Evolutionary conservation across 2,113 vertebrate genomes (phyloP).

Genomic region (Austrofundulus limnaeus): DNA sequence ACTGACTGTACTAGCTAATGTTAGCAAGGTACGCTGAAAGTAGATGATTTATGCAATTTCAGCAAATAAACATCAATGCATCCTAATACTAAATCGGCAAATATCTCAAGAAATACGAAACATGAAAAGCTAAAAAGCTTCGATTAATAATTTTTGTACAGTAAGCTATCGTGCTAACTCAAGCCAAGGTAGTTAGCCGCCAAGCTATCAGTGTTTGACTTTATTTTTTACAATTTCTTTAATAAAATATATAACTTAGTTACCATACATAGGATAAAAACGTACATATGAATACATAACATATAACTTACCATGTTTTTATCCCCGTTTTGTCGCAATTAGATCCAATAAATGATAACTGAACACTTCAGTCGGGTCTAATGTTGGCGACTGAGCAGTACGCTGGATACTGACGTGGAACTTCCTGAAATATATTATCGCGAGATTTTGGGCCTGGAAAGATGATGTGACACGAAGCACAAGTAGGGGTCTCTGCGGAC

Average conservation of each 20-base stretch:
- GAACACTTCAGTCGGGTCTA: conserved; percentile 26
- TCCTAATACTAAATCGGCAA: neutral
- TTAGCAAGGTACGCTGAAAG: too few species aligned
- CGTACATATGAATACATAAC: rapidly evolving
- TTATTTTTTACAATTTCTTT: too few species aligned
- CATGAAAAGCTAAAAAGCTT: neutral
- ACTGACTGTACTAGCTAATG: too few species aligned
- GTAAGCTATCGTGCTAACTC: conserved; percentile 16
- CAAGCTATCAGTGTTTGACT: conserved; percentile 45
- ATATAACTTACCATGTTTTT: conserved; percentile 71
- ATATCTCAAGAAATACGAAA: neutral
- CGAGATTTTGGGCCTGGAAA: conserved; percentile 45
- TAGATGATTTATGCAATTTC: too few species aligned
- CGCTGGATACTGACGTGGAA: conserved; percentile 80
- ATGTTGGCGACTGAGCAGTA: conserved; percentile 34
- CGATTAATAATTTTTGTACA: neutral
- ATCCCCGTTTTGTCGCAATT: conserved; percentile 43
- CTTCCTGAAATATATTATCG: conserved; percentile 70
- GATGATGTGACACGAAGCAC: conserved; percentile 67
- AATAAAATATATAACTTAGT: neutral
- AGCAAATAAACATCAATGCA: rapidly evolving
- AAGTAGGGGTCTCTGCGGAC: too few species aligned
- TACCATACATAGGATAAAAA: neutral
- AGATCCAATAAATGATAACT: conserved; percentile 23
- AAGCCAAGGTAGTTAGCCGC: conserved; percentile 55